Percentiles rank a stretch among this genome's conserved stretches.
Conservation (phyloP, 1,140 invertebrate species). For the Apis florea region DNA sequence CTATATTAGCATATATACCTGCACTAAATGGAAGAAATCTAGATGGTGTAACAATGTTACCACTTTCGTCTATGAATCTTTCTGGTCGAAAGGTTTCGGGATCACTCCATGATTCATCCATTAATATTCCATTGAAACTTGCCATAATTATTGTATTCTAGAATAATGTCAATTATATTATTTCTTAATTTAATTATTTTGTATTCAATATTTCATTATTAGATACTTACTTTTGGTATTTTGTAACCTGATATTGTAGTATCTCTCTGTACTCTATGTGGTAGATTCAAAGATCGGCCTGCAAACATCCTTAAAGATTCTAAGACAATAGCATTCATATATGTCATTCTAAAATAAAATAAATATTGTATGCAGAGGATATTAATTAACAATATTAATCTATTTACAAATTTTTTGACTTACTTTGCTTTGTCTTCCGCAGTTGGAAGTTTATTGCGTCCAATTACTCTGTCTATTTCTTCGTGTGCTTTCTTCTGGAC, state of each 20-base stretch:
- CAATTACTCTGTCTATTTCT: constrained; percentile 90
- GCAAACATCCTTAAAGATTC: constrained; percentile 90
- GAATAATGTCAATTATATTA: constrained; percentile 58
- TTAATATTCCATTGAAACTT: constrained; percentile 89
- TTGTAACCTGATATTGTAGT: constrained; percentile 86
- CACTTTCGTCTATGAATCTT: constrained; percentile 85
- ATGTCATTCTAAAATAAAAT: constrained; percentile 85
- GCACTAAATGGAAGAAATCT: constrained; percentile 89
- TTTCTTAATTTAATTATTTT: not conserved
- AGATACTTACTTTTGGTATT: constrained; percentile 86
- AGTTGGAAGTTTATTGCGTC: constrained; percentile 84
- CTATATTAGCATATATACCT: constrained; percentile 77
- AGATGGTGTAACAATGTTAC: constrained; percentile 85
- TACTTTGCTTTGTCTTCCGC: constrained; percentile 87
- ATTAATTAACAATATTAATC: not conserved
- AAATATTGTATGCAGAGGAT: not conserved
- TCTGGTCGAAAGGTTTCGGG: constrained; percentile 89
- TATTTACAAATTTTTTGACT: not conserved
- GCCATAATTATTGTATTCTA: constrained; percentile 91
- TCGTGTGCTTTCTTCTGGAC: constrained; percentile 89
- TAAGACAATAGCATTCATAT: constrained; percentile 88
- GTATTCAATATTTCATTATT: not conserved
- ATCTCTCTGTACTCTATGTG: constrained; percentile 87
- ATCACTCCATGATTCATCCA: constrained; percentile 86
- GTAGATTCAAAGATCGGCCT: constrained; percentile 88